These are phyloP conservation scores for Engraulis encrasicolus DNA, from an alignment of 2,113 vertebrate species.

Conservation along the genomic window DNA sequence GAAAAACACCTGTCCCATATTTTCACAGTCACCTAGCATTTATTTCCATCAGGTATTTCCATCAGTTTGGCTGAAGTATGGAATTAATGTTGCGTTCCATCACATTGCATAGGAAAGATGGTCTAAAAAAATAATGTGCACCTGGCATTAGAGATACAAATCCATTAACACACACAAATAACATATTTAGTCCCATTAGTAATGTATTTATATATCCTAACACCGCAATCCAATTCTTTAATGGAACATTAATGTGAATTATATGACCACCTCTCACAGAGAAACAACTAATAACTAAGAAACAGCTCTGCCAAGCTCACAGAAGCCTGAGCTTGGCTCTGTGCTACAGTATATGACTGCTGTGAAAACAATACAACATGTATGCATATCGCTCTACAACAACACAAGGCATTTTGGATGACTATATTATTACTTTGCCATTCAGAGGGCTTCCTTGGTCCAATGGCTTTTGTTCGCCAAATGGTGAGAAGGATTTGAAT, in stretches of 20 bases:
- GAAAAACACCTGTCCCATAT: too few species aligned
- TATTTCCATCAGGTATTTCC: too few species aligned
- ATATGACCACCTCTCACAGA: background rate
- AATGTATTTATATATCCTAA: too few species aligned
- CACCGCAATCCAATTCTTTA: background rate
- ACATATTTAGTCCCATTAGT: too few species aligned
- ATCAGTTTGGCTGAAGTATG: too few species aligned
- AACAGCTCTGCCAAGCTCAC: background rate
- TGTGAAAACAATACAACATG: background rate
- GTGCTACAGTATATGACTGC: background rate
- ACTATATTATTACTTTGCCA: background rate
- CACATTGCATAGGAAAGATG: too few species aligned
- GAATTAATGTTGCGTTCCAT: too few species aligned
- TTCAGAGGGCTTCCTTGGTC: background rate
- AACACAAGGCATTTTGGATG: background rate
- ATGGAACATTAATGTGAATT: background rate
- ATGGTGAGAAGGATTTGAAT: background rate
- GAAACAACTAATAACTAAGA: background rate
- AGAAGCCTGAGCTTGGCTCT: background rate
- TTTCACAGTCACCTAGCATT: too few species aligned
- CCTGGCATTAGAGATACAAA: too few species aligned
- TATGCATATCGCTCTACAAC: background rate
- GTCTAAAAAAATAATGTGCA: too few species aligned
- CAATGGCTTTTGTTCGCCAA: background rate
- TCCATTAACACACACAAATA: too few species aligned